Conservation (phyloP, 2,888 invertebrate species). For the Drosophila nigritarsus region DNA sequence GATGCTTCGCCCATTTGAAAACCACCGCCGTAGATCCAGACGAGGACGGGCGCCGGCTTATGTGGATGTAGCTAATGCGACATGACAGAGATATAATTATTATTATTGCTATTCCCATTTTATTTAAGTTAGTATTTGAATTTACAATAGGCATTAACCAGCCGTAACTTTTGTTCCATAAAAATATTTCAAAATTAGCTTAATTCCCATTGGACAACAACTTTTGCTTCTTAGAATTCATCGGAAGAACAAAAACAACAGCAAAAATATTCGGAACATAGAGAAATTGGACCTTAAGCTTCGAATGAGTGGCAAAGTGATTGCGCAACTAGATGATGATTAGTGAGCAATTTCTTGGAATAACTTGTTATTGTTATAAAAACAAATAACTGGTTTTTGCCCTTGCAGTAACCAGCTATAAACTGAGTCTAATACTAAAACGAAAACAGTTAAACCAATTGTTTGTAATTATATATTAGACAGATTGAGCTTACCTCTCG, state of each 20-base stretch:
- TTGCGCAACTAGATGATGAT: background rate
- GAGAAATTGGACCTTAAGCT: background rate
- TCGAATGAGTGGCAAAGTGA: background rate
- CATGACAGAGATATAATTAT: background rate
- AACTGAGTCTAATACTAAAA: background rate
- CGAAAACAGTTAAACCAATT: background rate
- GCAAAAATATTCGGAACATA: background rate
- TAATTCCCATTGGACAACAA: background rate
- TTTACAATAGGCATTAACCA: background rate
- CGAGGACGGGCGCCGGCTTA: constrained; percentile 84
- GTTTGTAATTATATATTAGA: background rate
- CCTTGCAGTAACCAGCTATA: background rate
- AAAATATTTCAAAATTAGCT: no score
- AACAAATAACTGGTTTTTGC: background rate
- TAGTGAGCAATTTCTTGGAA: background rate
- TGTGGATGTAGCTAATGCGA: constrained; percentile 74
- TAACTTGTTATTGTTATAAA: background rate
- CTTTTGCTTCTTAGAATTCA: background rate
- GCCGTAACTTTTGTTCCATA: background rate
- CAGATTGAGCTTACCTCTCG: constrained; percentile 73
- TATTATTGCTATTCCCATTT: background rate
- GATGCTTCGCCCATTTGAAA: constrained; percentile 86
- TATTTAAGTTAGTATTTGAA: background rate
- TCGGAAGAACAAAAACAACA: background rate
- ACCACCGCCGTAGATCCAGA: constrained; percentile 86